phyloP scores from a whole-genome alignment of 2,888 invertebrate genomes.

The Drosophila greeni region DNA sequence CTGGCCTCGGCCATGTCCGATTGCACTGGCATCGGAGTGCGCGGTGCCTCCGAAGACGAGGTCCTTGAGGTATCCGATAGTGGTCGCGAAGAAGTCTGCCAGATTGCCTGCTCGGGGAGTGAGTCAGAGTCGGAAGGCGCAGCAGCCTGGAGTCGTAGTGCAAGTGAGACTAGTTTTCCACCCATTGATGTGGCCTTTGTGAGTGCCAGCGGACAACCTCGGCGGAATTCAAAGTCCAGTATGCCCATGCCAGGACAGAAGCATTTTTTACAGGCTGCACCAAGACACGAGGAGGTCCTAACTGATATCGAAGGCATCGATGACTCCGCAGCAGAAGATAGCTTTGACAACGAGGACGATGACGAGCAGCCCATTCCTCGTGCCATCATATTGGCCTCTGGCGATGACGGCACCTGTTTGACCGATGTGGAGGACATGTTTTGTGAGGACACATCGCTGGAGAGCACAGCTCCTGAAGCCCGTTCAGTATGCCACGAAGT shows the following conservation, averaged over 20 bases:
- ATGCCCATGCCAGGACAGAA: constrained; percentile 39
- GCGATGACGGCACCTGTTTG: constrained; percentile 70
- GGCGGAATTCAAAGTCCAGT: constrained; percentile 58
- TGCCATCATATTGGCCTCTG: constrained; percentile 71
- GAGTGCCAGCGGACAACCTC: constrained; percentile 47
- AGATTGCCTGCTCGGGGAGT: constrained; percentile 69
- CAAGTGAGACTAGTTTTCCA: constrained; percentile 60
- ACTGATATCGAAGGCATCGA: constrained; percentile 80
- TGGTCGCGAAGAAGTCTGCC: constrained; percentile 74
- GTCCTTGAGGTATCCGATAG: constrained; percentile 75
- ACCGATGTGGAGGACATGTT: constrained; percentile 79
- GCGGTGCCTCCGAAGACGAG: constrained; percentile 75
- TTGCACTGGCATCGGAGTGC: constrained; percentile 49
- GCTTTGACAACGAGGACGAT: constrained; percentile 74
- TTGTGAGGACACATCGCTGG: constrained; percentile 63
- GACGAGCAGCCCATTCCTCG: constrained; percentile 74
- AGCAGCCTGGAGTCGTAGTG: constrained; percentile 52
- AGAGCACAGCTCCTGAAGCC: constrained; percentile 35
- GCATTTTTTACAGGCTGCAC: constrained; percentile 59
- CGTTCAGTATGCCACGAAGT: constrained; percentile 43
- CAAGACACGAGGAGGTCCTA: constrained; percentile 74
- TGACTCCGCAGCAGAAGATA: constrained; percentile 74
- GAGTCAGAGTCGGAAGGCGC: constrained; percentile 63
- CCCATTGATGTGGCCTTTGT: constrained; percentile 75
- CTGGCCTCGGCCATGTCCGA: constrained; percentile 62